A percentile compares a stretch with the other conserved stretches of the same genome.
Evolutionary conservation across 37 sponge, comb jelly and placozoan species (phyloP).

Genomic region (Oopsacas minuta): DNA sequence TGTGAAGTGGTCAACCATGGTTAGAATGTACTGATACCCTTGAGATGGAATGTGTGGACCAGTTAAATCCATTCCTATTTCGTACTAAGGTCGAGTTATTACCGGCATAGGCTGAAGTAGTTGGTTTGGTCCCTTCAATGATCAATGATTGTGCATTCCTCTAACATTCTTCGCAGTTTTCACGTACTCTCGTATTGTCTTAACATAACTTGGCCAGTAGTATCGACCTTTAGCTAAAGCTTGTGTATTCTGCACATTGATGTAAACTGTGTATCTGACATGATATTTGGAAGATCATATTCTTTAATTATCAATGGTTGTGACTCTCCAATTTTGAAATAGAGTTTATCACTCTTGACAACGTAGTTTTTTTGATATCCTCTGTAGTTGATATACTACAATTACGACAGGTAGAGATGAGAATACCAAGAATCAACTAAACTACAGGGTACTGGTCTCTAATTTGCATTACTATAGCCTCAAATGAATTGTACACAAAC

Average conservation of each 20-base stretch:
- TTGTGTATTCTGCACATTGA: conserved; percentile 7
- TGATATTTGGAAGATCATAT: neutral
- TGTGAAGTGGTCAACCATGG: conserved; percentile 16
- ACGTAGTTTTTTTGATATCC: neutral
- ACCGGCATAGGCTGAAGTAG: neutral
- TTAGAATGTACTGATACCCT: conserved; percentile 8
- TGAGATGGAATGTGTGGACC: neutral
- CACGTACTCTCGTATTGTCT: conserved; percentile 18
- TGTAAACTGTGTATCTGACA: conserved; percentile 11
- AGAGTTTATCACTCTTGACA: conserved; percentile 11
- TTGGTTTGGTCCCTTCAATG: neutral
- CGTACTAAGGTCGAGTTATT: neutral
- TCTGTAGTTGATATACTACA: neutral
- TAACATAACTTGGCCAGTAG: neutral
- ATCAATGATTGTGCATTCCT: neutral
- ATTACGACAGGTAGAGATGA: too few relatives aligned
- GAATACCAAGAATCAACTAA: too few relatives aligned
- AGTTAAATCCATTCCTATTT: conserved; percentile 5
- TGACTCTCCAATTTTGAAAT: neutral
- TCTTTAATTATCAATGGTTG: conserved; percentile 11
- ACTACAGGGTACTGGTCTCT: too few relatives aligned
- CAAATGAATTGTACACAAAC: too few relatives aligned
- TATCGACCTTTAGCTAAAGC: neutral
- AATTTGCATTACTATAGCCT: too few relatives aligned
- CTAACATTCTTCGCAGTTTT: conserved; percentile 10